phyloP scores from a whole-genome alignment of 1,140 invertebrate species.

The Hetaerina americana region DNA sequence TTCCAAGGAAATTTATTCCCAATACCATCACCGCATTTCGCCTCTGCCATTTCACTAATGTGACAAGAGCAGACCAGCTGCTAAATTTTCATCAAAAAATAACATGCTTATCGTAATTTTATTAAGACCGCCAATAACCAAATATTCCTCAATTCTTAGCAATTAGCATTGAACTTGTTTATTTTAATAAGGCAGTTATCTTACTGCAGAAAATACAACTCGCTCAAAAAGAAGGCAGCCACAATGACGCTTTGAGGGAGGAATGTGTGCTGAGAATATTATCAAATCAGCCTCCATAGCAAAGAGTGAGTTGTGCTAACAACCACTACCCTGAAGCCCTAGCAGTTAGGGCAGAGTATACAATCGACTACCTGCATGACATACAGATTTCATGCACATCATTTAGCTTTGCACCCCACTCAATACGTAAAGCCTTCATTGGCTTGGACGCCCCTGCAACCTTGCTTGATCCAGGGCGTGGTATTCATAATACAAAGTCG shows the following conservation, averaged over 20 bases:
- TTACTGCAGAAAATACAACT: not conserved
- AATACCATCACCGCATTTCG: not conserved
- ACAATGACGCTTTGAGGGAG: not conserved
- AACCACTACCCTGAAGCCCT: not conserved
- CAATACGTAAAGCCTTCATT: not conserved
- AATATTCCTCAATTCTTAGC: not conserved
- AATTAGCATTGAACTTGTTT: not conserved
- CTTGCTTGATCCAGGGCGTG: not conserved
- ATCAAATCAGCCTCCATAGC: not conserved
- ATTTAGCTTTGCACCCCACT: not conserved
- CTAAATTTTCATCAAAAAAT: slow-evolving; percentile 1
- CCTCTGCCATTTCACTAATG: not conserved
- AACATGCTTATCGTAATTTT: not conserved
- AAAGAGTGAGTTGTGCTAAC: not conserved
- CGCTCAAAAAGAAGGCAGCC: not conserved
- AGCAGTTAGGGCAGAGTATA: not conserved
- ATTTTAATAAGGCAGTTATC: not conserved
- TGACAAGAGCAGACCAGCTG: not conserved
- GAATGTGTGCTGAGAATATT: not conserved
- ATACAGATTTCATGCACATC: not conserved
- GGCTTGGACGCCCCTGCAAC: not conserved
- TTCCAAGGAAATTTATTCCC: not conserved
- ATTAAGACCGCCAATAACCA: not conserved
- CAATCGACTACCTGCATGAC: not conserved
- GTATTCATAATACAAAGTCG: not conserved